Evolutionary conservation across 2,113 vertebrate species (phyloP).

Genomic region (Nansenia antarctica): DNA sequence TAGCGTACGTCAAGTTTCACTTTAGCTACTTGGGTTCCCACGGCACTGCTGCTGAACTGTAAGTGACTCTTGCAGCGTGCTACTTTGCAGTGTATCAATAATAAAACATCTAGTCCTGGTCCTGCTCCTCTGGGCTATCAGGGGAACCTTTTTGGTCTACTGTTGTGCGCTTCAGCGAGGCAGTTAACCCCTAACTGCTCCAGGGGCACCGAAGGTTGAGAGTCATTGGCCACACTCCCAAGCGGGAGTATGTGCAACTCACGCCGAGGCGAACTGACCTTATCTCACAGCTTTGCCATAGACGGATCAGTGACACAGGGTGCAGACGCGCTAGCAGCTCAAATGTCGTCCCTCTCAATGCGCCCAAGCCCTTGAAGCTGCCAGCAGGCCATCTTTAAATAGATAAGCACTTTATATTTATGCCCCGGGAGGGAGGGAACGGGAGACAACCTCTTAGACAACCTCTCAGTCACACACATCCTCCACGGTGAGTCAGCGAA

Average conservation of each 20-base stretch:
- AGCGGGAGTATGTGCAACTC: slow-evolving; percentile 27
- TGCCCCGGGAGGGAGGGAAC: slow-evolving; percentile 19
- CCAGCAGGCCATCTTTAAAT: slow-evolving; percentile 72
- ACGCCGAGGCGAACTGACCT: slow-evolving; percentile 47
- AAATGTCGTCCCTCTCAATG: slow-evolving; percentile 51
- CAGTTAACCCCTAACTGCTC: no score
- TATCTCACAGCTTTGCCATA: slow-evolving; percentile 53
- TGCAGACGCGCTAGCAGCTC: slow-evolving; percentile 50
- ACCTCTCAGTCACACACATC: slow-evolving; percentile 40
- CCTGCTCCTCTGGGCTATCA: slow-evolving; percentile 11
- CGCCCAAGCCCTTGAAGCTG: slow-evolving; percentile 41
- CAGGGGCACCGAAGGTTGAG: no score
- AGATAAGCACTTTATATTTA: slow-evolving; percentile 74
- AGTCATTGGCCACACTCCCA: slow-evolving; percentile 8
- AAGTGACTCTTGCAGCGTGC: not conserved
- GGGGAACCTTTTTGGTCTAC: slow-evolving; percentile 4
- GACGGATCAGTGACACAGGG: slow-evolving; percentile 68
- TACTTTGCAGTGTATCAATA: slow-evolving; percentile 21
- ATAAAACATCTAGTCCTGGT: slow-evolving; percentile 30
- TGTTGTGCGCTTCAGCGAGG: no score
- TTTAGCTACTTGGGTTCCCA: slow-evolving; percentile 5
- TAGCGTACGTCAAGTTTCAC: not conserved
- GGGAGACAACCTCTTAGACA: slow-evolving; percentile 42
- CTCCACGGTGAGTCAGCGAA: slow-evolving; percentile 60
- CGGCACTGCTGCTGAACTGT: not conserved